phyloP scores from a whole-genome alignment of 2,888 invertebrate genomes.

The Penaeus monodon region DNA sequence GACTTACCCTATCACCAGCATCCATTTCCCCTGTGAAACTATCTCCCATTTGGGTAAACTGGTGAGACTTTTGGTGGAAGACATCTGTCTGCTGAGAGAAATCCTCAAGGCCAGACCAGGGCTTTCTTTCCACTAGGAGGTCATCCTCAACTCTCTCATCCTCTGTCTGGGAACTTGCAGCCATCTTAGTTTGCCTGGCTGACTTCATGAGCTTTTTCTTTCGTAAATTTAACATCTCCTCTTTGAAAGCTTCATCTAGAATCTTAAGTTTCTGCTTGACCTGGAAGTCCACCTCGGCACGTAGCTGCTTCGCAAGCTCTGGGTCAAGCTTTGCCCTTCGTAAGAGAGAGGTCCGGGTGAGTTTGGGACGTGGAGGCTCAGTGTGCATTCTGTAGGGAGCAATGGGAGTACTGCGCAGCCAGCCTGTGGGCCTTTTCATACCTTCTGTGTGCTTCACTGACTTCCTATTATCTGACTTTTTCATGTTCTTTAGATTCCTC shows the following conservation, averaged over 20 bases:
- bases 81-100: no score
- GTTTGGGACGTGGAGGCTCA: conserved; percentile 11
- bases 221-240: neutral
- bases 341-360: conserved; percentile 44
- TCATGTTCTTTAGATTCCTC: no score
- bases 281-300: conserved; percentile 29
- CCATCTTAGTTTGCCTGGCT: no score
- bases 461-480: neutral
- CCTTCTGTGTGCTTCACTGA: neutral
- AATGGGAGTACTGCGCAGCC: conserved; percentile 44
- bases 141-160: no score
- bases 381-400: neutral
- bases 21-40: no score
- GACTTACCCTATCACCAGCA: no score
- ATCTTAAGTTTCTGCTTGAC: conserved; percentile 32
- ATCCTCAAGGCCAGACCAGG: no score
- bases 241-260: conserved; percentile 9
- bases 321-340: conserved; percentile 32
- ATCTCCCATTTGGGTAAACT: no score
- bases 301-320: conserved; percentile 27
- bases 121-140: no score
- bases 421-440: conserved; percentile 25
- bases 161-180: no score
- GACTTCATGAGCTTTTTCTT: no score
- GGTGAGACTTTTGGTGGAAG: no score